Base-by-base conservation (phyloP, 2,113 vertebrate genomes). In the Phainopepla nitens region DNA sequence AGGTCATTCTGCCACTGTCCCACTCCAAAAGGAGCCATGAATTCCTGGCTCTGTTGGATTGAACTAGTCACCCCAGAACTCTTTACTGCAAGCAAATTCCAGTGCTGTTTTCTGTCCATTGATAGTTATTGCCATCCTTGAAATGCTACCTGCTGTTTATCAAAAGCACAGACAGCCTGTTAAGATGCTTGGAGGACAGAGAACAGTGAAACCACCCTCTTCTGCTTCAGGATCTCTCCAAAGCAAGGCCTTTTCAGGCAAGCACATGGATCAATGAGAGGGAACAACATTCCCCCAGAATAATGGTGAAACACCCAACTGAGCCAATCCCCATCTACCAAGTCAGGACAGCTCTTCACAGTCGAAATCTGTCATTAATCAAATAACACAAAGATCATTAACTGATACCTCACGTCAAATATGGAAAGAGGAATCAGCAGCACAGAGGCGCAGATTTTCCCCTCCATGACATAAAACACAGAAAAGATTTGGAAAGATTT, bases 1-100 rank as follows among this genome's bases (percentile, higher is more conserved):
- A 45, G 47, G 41, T 36, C 33, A 47, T 44, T 87, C 64, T 82
- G 33, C 56, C 41, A 50, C 29, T 28, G 24, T 53, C 80, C 71
- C 0, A 2, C 21, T 82, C 58, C 44, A 31, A n/a, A 35, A 85
- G 47, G n/a, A 7, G 3, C 13, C 23, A 20, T 0, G 6, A 85
- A 82, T 71, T 82, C 80, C 70, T 61, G 3, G 2, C 51, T 77
- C 54, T 68, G 51, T 27, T 64, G 49, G 64, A 72, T 1, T 66
- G 19, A 82, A 14, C 65, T 18, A 31, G 25, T 45, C 57, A n/a
- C 39, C 24, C 17, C 83, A 68, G 51, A 16, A 16, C 28, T 81
- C 71, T 36, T 64, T 25, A 18, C 35, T 68, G 45, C 41, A 54
- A 65, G 41, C 28, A 56, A 78, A 85, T 57, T 41, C 49, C 58